Evolutionary conservation across 2,888 invertebrate genomes (phyloP).

Genomic region (Dasypogon diadema): DNA sequence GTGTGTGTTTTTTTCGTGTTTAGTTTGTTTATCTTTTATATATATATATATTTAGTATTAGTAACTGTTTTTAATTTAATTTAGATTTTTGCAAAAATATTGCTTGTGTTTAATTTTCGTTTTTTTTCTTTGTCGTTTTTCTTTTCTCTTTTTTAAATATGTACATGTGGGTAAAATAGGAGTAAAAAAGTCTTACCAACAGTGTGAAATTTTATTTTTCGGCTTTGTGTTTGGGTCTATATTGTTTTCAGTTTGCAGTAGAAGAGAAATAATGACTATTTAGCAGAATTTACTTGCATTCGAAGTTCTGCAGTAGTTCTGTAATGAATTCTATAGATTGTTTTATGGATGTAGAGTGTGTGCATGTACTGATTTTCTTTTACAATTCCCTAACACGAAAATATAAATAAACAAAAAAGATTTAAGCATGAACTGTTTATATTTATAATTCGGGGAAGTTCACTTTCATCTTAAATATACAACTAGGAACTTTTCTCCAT

Average conservation of each 20-base stretch:
- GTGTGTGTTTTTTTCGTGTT: not conserved
- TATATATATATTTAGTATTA: no score
- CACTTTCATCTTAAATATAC: slow-evolving; percentile 16
- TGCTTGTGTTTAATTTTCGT: not conserved
- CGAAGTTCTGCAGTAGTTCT: not conserved
- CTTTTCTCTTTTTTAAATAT: not conserved
- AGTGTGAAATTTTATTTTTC: not conserved
- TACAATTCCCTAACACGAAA: not conserved
- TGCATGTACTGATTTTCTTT: not conserved
- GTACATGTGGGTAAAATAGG: not conserved
- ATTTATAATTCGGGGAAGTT: not conserved
- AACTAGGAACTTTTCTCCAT: slow-evolving; percentile 33
- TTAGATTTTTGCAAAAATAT: not conserved
- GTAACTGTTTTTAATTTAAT: not conserved
- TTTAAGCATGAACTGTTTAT: not conserved
- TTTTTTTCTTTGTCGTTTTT: not conserved
- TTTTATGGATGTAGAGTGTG: not conserved
- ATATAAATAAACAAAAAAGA: not conserved
- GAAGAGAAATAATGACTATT: not conserved
- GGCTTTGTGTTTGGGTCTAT: no score
- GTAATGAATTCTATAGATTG: not conserved
- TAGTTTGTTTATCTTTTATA: no score
- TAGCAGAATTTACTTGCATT: no score
- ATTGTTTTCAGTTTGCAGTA: no score
- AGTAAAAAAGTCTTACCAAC: not conserved